A percentile compares a stretch with the other conserved stretches of the same genome.
Conservation (phyloP, 2,888 invertebrate species). For the Melipona bicolor region DNA sequence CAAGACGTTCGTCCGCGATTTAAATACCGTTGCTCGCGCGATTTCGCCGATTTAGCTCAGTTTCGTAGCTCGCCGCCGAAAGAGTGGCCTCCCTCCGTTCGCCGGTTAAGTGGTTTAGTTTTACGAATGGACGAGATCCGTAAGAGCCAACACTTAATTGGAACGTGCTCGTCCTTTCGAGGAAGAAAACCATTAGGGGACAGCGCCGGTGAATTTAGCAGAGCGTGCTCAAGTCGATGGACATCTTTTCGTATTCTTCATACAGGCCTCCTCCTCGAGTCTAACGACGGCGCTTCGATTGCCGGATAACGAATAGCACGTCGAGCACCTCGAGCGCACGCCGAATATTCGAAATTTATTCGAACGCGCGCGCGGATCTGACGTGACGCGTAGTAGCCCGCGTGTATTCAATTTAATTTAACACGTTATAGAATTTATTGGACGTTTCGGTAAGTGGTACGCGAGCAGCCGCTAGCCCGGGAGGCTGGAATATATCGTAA, state of each 20-base stretch:
- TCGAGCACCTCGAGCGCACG: no score
- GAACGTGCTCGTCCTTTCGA: conserved; percentile 67
- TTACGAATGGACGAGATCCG: conserved; percentile 69
- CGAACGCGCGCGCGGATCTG: conserved; percentile 7
- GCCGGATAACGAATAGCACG: neutral
- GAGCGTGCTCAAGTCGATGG: conserved; percentile 38
- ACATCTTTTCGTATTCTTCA: conserved; percentile 22
- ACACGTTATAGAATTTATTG: conserved; percentile 43
- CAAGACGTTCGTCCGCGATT: conserved; percentile 8
- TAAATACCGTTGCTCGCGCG: conserved; percentile 52
- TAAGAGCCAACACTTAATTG: conserved; percentile 71
- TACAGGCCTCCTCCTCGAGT: neutral
- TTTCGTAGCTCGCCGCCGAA: conserved; percentile 51
- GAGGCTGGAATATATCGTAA: conserved; percentile 48
- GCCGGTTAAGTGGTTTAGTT: conserved; percentile 70
- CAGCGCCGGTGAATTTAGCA: conserved; percentile 54
- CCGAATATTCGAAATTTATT: conserved; percentile 8
- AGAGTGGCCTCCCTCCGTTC: conserved; percentile 27
- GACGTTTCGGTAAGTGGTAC: conserved; percentile 45
- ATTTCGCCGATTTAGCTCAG: conserved; percentile 66
- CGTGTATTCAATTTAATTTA: conserved; percentile 41
- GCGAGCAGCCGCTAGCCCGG: conserved; percentile 13
- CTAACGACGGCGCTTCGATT: conserved; percentile 4
- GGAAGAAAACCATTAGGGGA: conserved; percentile 51
- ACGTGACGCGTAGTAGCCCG: conserved; percentile 2